phyloP scores from a whole-genome alignment of 1,140 invertebrate genomes.

The Mylabris phalerata region DNA sequence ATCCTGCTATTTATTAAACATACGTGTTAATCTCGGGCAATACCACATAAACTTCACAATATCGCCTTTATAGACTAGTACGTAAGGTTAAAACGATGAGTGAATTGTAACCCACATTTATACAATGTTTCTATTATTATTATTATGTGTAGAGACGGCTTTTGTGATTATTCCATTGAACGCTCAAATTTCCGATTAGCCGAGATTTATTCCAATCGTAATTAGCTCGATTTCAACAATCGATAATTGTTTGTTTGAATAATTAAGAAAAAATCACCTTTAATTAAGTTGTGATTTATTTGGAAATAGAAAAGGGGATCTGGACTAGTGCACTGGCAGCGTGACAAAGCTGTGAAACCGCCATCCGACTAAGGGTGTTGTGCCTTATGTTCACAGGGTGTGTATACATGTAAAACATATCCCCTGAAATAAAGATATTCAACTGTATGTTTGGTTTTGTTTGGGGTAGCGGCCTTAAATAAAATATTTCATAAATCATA shows the following conservation, averaged over 20 bases:
- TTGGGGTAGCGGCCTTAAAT: conserved; percentile 13
- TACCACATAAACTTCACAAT: conserved; percentile 16
- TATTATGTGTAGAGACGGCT: conserved; percentile 3
- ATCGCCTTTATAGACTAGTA: conserved; percentile 8
- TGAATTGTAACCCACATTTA: conserved; percentile 13
- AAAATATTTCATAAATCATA: conserved; percentile 28
- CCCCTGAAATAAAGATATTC: conserved; percentile 12
- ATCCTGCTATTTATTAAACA: conserved; percentile 33
- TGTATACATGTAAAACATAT: conserved; percentile 12
- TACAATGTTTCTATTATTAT: conserved; percentile 15
- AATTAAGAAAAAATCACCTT: too few species aligned
- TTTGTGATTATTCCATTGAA: conserved; percentile 3
- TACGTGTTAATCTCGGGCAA: conserved; percentile 26
- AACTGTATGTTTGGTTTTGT: conserved; percentile 13
- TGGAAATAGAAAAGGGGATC: not conserved
- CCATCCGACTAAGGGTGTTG: not conserved
- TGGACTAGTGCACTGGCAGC: not conserved
- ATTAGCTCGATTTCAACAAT: too few species aligned
- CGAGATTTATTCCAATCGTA: too few species aligned
- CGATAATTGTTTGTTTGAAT: too few species aligned
- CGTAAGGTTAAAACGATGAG: conserved; percentile 14
- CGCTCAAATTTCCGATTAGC: too few species aligned
- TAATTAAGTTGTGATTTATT: conserved; percentile 11
- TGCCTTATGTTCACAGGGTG: conserved; percentile 14
- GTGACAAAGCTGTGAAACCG: conserved; percentile 10